Evolutionary conservation across 2,797 vertebrate genomes (phyloP).

Genomic region (Octomys mimax): DNA sequence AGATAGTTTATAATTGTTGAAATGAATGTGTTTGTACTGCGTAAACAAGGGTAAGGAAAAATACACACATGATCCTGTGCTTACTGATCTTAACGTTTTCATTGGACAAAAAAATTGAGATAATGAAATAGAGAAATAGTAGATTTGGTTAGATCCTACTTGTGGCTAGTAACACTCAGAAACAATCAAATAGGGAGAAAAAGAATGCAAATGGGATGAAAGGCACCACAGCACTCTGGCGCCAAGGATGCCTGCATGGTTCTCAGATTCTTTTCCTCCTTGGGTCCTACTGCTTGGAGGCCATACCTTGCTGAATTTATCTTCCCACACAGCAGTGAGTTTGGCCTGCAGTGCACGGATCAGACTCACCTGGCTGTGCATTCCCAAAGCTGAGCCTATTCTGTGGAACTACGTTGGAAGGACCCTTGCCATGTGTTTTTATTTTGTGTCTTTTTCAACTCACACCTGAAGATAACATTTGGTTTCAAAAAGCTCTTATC

Average conservation of each 20-base stretch:
- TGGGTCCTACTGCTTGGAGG: background rate
- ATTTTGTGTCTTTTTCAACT: background rate
- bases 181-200: background rate
- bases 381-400: background rate
- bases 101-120: background rate
- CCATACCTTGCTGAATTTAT: background rate
- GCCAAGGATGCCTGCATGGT: accelerated
- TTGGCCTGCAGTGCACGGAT: background rate
- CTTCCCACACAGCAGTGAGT: background rate
- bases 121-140: background rate
- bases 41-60: background rate
- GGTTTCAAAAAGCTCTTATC: constrained; percentile 32
- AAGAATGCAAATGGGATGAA: background rate
- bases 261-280: background rate
- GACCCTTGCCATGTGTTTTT: background rate
- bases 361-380: background rate
- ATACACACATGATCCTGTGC: background rate
- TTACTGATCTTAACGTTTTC: background rate
- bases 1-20: background rate
- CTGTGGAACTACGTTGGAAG: background rate
- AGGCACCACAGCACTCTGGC: background rate
- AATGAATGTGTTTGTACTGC: background rate
- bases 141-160: background rate
- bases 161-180: background rate
- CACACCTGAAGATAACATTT: background rate